Evolutionary conservation across 2,113 vertebrate genomes (phyloP).

Genomic region (Miniopterus natalensis): DNA sequence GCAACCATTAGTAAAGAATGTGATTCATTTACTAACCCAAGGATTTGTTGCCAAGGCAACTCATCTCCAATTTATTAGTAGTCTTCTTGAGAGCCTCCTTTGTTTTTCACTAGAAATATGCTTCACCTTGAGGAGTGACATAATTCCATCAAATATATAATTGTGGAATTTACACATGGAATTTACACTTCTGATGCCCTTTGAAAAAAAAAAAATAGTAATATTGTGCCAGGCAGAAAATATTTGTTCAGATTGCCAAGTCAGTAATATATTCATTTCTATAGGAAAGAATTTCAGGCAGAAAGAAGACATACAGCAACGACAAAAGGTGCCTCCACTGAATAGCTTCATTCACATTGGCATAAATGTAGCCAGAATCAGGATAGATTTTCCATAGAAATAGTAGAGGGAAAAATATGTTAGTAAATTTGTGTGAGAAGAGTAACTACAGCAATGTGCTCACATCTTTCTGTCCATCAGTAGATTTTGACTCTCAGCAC

Average conservation of each 20-base stretch:
- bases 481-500: conserved; percentile 67
- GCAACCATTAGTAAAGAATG: background rate
- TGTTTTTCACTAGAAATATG: conserved; percentile 74
- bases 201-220: conserved; percentile 58
- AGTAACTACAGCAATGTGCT: conserved; percentile 61
- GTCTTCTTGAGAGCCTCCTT: background rate
- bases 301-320: conserved; percentile 80
- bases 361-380: conserved; percentile 80
- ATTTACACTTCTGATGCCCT: conserved; percentile 73
- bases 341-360: conserved; percentile 83
- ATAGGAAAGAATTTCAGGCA: conserved; percentile 76
- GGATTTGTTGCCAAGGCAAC: background rate
- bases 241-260: conserved; percentile 83
- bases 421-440: conserved; percentile 82
- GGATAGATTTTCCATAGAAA: conserved; percentile 85
- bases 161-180: conserved; percentile 52
- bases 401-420: conserved; percentile 79
- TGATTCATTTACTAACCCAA: background rate
- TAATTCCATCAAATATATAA: background rate
- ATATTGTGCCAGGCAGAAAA: conserved; percentile 77
- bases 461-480: conserved; percentile 54
- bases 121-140: conserved; percentile 68
- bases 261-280: conserved; percentile 85
- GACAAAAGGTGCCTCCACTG: conserved; percentile 81
- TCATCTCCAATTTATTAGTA: background rate